phyloP scores from a whole-genome alignment of 1,140 invertebrate genomes.

The Nylanderia fulva region DNA sequence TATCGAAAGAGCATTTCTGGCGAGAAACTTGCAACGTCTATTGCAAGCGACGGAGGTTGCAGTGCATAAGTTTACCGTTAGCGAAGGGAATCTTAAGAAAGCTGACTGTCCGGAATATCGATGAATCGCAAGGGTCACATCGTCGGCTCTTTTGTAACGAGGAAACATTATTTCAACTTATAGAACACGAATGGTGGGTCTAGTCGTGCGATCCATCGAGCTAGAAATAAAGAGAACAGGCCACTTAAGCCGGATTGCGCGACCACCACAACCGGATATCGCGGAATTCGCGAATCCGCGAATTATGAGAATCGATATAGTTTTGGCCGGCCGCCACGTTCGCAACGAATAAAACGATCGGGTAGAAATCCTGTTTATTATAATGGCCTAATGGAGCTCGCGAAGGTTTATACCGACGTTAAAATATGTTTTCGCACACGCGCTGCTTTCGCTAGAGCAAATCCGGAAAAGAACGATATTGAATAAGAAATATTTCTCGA shows the following conservation, averaged over 20 bases:
- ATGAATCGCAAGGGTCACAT: conserved; percentile 46
- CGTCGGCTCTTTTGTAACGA: conserved; percentile 13
- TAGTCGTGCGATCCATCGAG: conserved; percentile 1
- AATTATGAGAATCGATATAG: conserved; percentile 37
- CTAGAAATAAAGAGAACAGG: conserved; percentile 47
- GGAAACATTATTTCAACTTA: conserved; percentile 58
- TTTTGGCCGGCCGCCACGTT: conserved; percentile 47
- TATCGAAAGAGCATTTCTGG: conserved; percentile 22
- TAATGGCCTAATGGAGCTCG: neutral
- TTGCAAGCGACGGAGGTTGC: conserved; percentile 32
- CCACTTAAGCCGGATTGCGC: conserved; percentile 43
- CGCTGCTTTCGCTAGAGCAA: neutral
- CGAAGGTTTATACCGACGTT: neutral
- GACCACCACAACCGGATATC: neutral
- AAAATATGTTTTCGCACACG: conserved; percentile 8
- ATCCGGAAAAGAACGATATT: neutral
- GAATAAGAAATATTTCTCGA: neutral
- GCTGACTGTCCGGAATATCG: conserved; percentile 57
- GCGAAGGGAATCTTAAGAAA: conserved; percentile 50
- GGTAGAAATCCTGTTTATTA: conserved; percentile 7
- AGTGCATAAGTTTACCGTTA: conserved; percentile 37
- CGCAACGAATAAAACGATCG: neutral
- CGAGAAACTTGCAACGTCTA: conserved; percentile 9
- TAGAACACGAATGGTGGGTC: conserved; percentile 1
- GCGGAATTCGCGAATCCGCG: conserved; percentile 21